Evolutionary conservation across 2,888 invertebrate species (phyloP).

Genomic region (Plagodis pulveraria): DNA sequence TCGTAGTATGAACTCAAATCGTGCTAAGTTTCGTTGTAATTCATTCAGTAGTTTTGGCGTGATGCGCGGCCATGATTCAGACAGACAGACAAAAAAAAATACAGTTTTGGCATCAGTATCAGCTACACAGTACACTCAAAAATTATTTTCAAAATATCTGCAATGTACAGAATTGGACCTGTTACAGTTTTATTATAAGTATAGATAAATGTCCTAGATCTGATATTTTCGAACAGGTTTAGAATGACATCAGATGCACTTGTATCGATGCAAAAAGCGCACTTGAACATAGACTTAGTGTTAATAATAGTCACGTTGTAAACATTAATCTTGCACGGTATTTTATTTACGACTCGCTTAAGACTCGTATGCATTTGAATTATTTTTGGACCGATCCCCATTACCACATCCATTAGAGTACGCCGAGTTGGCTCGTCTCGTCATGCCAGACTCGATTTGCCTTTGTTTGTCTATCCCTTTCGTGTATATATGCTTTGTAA

Average conservation of each 20-base stretch:
- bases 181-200: too few species aligned
- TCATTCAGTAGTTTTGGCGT: too few species aligned
- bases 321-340: conserved; percentile 24
- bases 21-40: too few species aligned
- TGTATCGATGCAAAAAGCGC: conserved; percentile 21
- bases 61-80: too few species aligned
- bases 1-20: too few species aligned
- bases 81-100: too few species aligned
- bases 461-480: conserved; percentile 36
- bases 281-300: conserved; percentile 19
- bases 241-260: conserved; percentile 21
- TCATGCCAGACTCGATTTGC: conserved; percentile 41
- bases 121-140: too few species aligned
- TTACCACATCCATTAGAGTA: conserved; percentile 52
- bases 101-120: too few species aligned
- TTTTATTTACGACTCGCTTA: conserved; percentile 28
- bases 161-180: too few species aligned
- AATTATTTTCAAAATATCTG: too few species aligned
- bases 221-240: conserved; percentile 1
- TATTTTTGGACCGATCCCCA: conserved; percentile 68
- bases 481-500: conserved; percentile 5
- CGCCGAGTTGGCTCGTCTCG: conserved; percentile 31
- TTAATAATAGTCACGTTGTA: conserved; percentile 19
- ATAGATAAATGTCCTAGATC: too few species aligned
- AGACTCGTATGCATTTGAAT: conserved; percentile 36